phyloP scores from a whole-genome alignment of 2,888 invertebrate species.

The Sesamia inferens region DNA sequence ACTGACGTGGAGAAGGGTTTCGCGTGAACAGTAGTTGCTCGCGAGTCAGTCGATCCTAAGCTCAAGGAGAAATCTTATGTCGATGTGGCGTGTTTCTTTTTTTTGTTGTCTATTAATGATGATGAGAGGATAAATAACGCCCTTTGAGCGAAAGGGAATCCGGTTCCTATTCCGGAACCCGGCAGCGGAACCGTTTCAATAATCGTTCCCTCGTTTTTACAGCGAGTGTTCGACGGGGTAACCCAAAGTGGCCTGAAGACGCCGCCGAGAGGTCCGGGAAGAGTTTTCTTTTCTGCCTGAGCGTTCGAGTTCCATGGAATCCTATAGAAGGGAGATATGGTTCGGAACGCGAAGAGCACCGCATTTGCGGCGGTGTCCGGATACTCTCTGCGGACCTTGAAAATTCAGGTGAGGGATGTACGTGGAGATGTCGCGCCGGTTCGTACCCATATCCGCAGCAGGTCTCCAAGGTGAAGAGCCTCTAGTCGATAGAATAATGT shows the following conservation, averaged over 20 bases:
- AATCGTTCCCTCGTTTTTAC: slow-evolving; percentile 78
- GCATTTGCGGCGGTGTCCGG: slow-evolving; percentile 73
- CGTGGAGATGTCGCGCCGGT: slow-evolving; percentile 77
- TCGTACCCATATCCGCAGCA: slow-evolving; percentile 94
- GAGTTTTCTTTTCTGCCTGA: slow-evolving; percentile 64
- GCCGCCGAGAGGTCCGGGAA: slow-evolving; percentile 91
- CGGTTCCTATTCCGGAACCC: too few relatives aligned
- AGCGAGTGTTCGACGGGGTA: slow-evolving; percentile 47
- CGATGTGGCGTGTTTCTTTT: too few relatives aligned
- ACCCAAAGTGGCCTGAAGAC: slow-evolving; percentile 77
- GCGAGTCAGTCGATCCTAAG: slow-evolving; percentile 91
- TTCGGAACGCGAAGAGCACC: slow-evolving; percentile 82
- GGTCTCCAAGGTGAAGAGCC: slow-evolving; percentile 90
- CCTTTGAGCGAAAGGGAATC: slow-evolving; percentile 85
- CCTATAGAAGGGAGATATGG: slow-evolving; percentile 88
- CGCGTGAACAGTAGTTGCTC: slow-evolving; percentile 88
- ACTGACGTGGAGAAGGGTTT: slow-evolving; percentile 90
- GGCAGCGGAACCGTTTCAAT: slow-evolving; percentile 75
- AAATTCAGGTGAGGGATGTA: slow-evolving; percentile 78
- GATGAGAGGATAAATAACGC: slow-evolving; percentile 74
- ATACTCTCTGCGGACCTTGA: slow-evolving; percentile 78
- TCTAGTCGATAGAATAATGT: slow-evolving; percentile 89
- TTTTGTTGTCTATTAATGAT: too few relatives aligned
- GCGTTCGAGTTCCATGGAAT: slow-evolving; percentile 86
- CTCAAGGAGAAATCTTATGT: too few relatives aligned